Evolutionary conservation across 1,140 invertebrate species (phyloP).

Genomic region (Bactericera cockerelli): DNA sequence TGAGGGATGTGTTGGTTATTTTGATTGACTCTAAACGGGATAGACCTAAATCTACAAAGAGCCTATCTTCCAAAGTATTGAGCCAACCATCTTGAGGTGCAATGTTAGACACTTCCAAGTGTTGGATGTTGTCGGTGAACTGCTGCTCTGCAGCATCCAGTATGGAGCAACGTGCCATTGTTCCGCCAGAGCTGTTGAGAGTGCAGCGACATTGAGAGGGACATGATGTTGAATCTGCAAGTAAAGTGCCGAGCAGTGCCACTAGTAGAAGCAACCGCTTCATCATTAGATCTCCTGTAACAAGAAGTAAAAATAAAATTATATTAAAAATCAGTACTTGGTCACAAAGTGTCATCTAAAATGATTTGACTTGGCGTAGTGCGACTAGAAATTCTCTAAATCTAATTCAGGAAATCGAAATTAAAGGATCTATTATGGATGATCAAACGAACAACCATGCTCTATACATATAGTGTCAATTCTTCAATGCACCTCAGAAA

Average conservation of each 20-base stretch:
- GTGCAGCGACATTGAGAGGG: slow-evolving; percentile 9
- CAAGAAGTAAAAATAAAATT: background rate
- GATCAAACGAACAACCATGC: too few relatives aligned
- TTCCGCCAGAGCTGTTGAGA: background rate
- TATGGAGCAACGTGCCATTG: slow-evolving; percentile 6
- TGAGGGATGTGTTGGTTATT: slow-evolving; percentile 29
- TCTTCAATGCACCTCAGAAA: too few relatives aligned
- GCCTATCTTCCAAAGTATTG: slow-evolving; percentile 8
- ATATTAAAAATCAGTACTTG: too few relatives aligned
- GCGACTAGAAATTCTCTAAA: too few relatives aligned
- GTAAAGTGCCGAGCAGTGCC: background rate
- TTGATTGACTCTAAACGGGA: slow-evolving; percentile 30
- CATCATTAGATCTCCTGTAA: background rate
- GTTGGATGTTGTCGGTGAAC: slow-evolving; percentile 11
- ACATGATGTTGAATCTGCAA: slow-evolving; percentile 1
- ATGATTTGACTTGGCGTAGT: too few relatives aligned
- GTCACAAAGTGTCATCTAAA: too few relatives aligned
- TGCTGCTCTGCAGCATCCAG: slow-evolving; percentile 6
- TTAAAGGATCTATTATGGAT: too few relatives aligned
- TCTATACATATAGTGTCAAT: too few relatives aligned
- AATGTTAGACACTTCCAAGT: slow-evolving; percentile 14
- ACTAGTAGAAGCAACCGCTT: background rate
- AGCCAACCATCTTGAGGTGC: background rate
- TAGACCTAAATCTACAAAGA: slow-evolving; percentile 24
- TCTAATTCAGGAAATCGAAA: too few relatives aligned